These are phyloP conservation scores for Anoplophora glabripennis DNA, from an alignment of 1,140 invertebrate species.

Conservation along the genomic window DNA sequence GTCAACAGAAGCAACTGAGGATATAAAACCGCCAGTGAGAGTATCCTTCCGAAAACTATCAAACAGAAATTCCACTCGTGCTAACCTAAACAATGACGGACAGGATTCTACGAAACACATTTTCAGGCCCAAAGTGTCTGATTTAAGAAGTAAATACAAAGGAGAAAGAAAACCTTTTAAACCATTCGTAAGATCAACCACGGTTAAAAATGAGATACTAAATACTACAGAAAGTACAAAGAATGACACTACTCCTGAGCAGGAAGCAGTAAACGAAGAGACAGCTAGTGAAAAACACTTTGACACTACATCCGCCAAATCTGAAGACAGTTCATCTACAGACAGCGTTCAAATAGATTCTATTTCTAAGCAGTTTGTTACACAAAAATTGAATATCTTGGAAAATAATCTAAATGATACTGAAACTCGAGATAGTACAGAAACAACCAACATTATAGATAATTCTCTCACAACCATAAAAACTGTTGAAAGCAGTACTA, in stretches of 20 bases:
- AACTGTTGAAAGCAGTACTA: too few relatives aligned
- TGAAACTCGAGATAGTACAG: background rate
- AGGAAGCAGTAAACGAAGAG: too few relatives aligned
- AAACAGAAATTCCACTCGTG: too few relatives aligned
- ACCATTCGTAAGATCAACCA: background rate
- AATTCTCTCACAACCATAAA: too few relatives aligned
- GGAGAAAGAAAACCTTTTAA: background rate
- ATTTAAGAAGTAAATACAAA: background rate
- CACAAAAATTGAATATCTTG: background rate
- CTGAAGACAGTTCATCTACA: background rate
- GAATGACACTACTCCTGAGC: too few relatives aligned
- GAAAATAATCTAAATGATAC: too few relatives aligned
- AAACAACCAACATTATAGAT: conserved; percentile 3
- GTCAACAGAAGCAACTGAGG: background rate
- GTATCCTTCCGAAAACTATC: too few relatives aligned
- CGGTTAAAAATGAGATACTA: too few relatives aligned
- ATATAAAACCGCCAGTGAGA: background rate
- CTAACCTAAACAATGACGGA: too few relatives aligned
- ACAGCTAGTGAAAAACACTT: too few relatives aligned
- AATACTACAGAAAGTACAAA: too few relatives aligned
- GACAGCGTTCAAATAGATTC: background rate
- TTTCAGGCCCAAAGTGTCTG: background rate
- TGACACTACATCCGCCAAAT: background rate
- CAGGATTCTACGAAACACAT: too few relatives aligned
- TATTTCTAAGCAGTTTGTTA: background rate